Base-by-base conservation (phyloP, 1,140 invertebrate species). In the Micrasema minimum region DNA sequence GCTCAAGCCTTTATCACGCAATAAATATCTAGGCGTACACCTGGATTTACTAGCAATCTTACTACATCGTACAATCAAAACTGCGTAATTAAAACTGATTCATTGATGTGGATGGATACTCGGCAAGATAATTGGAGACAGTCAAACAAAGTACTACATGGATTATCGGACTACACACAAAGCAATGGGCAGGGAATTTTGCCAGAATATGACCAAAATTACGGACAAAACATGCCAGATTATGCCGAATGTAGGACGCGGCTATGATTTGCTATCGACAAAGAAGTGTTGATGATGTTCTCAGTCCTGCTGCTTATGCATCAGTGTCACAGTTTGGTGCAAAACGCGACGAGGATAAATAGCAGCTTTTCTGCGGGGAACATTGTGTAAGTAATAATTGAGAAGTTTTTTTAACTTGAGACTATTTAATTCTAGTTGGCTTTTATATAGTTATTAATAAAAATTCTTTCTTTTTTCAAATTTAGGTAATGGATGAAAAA, bases 181-280 rank as follows among this genome's bases (percentile, higher is more conserved):
- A 67, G 51, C 16, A 59, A 31, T 43, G 67, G 65, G 12, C n/a
- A n/a, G n/a, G n/a, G n/a, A n/a, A 23, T 43, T 86, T 79, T 62
- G 11, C 80, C 86, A 2, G 86, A 87, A 61, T 84, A 85, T 61
- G 82, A 85, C 53, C 84, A 86, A 77, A 83, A 82, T 35, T 77
- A 81, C 51, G 84, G 84, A 38, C 84, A 84, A 41, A 45, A 20
- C 67, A 81, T 87, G 71, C 85, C 87, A 9, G 87, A 88, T 79
- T 88, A 88, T 76, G 87, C 87, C 16, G 87, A 88, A 80, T 87
- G 88, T n/a, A n/a, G 2, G 81, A 83, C 76, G 72, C 80, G 12
- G 77, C 66, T 26, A 37, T 78, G 26, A 45, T 72, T 10, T 50
- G 23, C 4, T 72, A 70, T 53, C 45, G 73, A 26, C 72, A 75